Evolutionary conservation across 1,140 invertebrate genomes (phyloP).

Genomic region (Thaumetopoea pityocampa): DNA sequence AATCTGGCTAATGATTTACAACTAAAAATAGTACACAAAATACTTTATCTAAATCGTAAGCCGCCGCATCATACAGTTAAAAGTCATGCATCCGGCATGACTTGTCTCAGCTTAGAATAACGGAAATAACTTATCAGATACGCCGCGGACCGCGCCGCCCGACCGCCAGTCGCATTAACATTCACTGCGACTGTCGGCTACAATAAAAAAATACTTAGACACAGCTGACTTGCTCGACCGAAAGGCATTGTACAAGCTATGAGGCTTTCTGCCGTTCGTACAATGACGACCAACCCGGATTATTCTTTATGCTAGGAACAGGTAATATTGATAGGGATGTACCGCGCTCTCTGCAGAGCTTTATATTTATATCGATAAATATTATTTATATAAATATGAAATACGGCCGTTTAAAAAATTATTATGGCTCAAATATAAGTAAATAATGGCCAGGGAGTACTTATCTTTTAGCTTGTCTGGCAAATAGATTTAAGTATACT

Average conservation of each 20-base stretch:
- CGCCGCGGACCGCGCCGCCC: conserved; percentile 22
- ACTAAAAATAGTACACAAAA: background rate
- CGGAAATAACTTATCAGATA: conserved; percentile 66
- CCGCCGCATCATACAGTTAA: conserved; percentile 10
- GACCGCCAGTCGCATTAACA: conserved; percentile 29
- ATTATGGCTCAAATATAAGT: too few relatives aligned
- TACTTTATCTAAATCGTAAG: background rate
- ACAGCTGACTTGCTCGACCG: conserved; percentile 38
- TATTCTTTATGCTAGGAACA: conserved; percentile 53
- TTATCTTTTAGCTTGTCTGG: too few relatives aligned
- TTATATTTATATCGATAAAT: conserved; percentile 5
- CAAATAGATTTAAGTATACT: too few relatives aligned
- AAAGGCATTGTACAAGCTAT: conserved; percentile 39
- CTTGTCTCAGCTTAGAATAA: conserved; percentile 34
- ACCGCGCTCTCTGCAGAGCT: background rate
- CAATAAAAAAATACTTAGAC: conserved; percentile 43
- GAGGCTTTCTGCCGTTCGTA: conserved; percentile 45
- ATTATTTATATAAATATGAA: too few relatives aligned
- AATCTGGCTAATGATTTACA: background rate
- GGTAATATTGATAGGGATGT: conserved; percentile 52
- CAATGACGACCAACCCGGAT: conserved; percentile 49
- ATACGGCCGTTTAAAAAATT: too few relatives aligned
- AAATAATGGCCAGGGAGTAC: too few relatives aligned
- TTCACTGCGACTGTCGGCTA: conserved; percentile 26
- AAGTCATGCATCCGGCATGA: conserved; percentile 28